These are phyloP conservation scores for Ectropis crepuscularia DNA, from an alignment of 2,888 invertebrate species.

Conservation along the genomic window DNA sequence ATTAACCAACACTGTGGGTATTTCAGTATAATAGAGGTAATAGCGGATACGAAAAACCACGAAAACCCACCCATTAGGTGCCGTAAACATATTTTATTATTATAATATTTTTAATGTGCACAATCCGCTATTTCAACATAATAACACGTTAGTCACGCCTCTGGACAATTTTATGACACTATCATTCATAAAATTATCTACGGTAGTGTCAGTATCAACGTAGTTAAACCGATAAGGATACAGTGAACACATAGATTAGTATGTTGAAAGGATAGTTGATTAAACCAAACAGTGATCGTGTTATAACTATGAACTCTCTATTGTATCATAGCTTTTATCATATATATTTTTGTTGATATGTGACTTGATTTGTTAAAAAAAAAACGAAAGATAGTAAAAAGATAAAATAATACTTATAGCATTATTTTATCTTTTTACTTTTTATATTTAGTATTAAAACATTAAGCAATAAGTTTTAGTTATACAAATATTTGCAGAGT, in stretches of 20 bases:
- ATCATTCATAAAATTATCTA: constrained; percentile 30
- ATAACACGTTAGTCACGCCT: constrained; percentile 30
- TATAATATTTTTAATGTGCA: constrained; percentile 24
- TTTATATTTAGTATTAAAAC: neutral
- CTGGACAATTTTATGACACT: constrained; percentile 28
- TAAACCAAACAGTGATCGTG: neutral
- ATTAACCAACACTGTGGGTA: constrained; percentile 11
- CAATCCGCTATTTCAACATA: constrained; percentile 31
- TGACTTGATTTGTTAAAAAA: no score
- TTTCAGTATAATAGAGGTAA: constrained; percentile 12
- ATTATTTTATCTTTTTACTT: neutral
- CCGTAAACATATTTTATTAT: constrained; percentile 17
- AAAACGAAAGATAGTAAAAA: no score
- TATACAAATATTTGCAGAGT: no score
- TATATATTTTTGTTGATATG: no score
- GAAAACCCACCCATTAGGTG: constrained; percentile 18
- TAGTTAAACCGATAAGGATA: constrained; percentile 23
- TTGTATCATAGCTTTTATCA: no score
- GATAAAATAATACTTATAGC: neutral
- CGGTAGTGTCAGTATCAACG: constrained; percentile 17
- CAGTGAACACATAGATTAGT: constrained; percentile 23
- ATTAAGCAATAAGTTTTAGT: no score
- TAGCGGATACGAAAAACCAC: constrained; percentile 31
- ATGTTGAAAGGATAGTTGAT: neutral
- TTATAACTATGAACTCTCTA: neutral